Evolutionary conservation across 2,797 vertebrate genomes (phyloP).

Genomic region (Okamejei kenojei): DNA sequence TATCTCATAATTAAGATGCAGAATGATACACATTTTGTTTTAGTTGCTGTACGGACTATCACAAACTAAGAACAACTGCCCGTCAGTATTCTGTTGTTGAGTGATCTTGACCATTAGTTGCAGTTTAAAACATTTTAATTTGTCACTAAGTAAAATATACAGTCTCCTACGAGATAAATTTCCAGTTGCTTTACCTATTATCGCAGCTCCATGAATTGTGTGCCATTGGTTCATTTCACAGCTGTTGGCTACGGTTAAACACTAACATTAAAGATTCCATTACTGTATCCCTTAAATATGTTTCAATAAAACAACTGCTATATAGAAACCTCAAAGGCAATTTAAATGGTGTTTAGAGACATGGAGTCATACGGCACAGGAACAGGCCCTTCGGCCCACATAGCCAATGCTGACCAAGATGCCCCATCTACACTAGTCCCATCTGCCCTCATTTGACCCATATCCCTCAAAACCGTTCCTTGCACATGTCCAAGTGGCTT

Average conservation of each 20-base stretch:
- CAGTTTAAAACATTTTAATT: too few relatives aligned
- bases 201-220: background rate
- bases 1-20: too few relatives aligned
- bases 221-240: background rate
- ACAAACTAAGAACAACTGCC: background rate
- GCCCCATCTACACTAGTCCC: too few relatives aligned
- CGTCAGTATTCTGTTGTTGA: background rate
- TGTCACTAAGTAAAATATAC: too few relatives aligned
- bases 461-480: too few relatives aligned
- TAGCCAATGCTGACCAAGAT: too few relatives aligned
- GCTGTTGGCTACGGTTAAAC: background rate
- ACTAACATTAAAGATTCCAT: constrained; percentile 22
- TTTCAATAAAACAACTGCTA: constrained; percentile 41
- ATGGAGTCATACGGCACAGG: too few relatives aligned
- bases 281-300: constrained; percentile 35
- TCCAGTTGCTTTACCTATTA: background rate
- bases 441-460: too few relatives aligned
- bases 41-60: too few relatives aligned
- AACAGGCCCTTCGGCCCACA: too few relatives aligned
- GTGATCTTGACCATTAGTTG: background rate
- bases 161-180: background rate
- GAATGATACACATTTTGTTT: too few relatives aligned
- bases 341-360: background rate
- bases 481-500: too few relatives aligned
- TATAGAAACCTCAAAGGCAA: background rate